Percentiles rank a stretch among this genome's conserved stretches.
Conservation (phyloP, 2,797 vertebrate genomes). For the Sarcophilus harrisii region DNA sequence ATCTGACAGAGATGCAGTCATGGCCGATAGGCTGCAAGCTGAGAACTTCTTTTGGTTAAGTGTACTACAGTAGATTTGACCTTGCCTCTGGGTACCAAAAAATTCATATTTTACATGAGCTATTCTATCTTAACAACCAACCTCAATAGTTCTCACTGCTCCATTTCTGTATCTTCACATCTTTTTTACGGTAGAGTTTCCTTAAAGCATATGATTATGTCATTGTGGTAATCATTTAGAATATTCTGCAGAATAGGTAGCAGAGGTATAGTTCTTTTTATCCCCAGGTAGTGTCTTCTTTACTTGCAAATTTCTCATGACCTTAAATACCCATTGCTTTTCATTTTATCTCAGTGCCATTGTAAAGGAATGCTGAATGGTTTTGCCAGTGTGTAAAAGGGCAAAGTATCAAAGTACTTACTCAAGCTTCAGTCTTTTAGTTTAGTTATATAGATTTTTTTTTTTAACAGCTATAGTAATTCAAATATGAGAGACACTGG, state of each 20-base stretch:
- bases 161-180: conserved; percentile 56
- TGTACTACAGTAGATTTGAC: conserved; percentile 80
- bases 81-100: conserved; percentile 81
- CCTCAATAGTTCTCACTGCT: conserved; percentile 61
- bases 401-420: background rate
- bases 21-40: conserved; percentile 72
- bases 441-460: background rate
- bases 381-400: conserved; percentile 37
- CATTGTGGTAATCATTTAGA: conserved; percentile 51
- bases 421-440: background rate
- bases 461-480: background rate
- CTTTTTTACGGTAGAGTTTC: conserved; percentile 62
- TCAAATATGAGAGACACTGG: background rate
- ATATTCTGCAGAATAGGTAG: conserved; percentile 35
- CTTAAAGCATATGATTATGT: conserved; percentile 71
- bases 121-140: conserved; percentile 72
- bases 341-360: conserved; percentile 58
- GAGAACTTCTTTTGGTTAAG: conserved; percentile 78
- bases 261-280: conserved; percentile 67
- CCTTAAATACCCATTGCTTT: conserved; percentile 58
- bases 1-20: conserved; percentile 78
- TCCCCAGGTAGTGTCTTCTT: conserved; percentile 61
- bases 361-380: conserved; percentile 53
- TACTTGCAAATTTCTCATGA: conserved; percentile 62
- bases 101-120: conserved; percentile 69